Conservation (phyloP, 2,888 invertebrate species). For the Agrotis ipsilon region DNA sequence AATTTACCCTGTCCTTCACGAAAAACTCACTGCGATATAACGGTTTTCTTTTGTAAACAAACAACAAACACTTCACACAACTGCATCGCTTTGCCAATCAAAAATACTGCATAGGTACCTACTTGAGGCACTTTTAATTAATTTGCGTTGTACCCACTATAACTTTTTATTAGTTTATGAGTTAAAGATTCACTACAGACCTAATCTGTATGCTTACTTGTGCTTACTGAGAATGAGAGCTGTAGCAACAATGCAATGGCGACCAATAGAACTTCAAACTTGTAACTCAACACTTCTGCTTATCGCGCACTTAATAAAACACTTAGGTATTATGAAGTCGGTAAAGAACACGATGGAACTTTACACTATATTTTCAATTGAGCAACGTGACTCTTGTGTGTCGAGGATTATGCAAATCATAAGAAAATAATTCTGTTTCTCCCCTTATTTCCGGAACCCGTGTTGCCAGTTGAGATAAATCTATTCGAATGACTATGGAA, state of each 20-base stretch:
- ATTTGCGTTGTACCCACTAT: not conserved
- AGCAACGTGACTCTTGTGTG: not conserved
- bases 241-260: not conserved
- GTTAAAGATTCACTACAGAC: not conserved
- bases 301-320: no score
- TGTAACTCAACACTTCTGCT: not conserved
- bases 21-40: not conserved
- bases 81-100: not conserved
- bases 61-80: not conserved
- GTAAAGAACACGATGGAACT: no score
- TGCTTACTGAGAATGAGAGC: not conserved
- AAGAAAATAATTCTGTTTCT: not conserved
- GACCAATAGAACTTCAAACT: not conserved
- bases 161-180: not conserved
- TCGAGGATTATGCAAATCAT: no score
- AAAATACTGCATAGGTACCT: not conserved
- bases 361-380: not conserved
- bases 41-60: not conserved
- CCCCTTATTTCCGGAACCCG: slow-evolving; percentile 6
- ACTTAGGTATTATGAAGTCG: no score
- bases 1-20: not conserved
- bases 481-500: not conserved
- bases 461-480: slow-evolving; percentile 17
- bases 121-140: no score
- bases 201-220: no score